Base-by-base conservation (phyloP, 2,113 vertebrate genomes). In the Hippocampus guttulatus region DNA sequence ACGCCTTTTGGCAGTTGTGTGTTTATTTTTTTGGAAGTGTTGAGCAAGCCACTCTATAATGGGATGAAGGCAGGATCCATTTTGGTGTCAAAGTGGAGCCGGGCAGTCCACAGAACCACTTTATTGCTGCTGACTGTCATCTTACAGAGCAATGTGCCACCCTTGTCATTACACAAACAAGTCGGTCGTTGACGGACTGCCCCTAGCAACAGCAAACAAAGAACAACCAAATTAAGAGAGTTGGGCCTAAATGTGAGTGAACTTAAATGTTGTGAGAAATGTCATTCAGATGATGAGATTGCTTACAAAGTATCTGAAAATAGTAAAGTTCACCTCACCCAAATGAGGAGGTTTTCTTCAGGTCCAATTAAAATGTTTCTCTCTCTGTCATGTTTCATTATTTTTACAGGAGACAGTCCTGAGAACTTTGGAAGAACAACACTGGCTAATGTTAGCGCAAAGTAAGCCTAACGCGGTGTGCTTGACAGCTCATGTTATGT, bases 371-470 rank as follows among this genome's bases (percentile, higher is more conserved):
- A 73, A 82, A 75, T 16, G 55, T 78, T 72, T 80, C 60, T 65
- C 60, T 65, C 11, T 78, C 47, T 83, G 83, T 85, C 85, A 60
- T 65, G 45, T 87, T 68, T 81, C 65, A 88, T 91, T 85, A 84
- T 85, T 72, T 81, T 88, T 81, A 88, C 84, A 99, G 97, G 94
- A 74, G 89, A 91, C 88, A 94, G 90, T 79, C 95, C 91, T 0
- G 93, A 95, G 77, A 95, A 97, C 88, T 99, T 99, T 2, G 95
- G 95, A 61, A 93, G 96, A 86, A 97, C 95, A 63, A 99, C 97
- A 55, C 94, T 99, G 8, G 95, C 93, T 75, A 99, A 98, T 88
- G 91, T 99, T 79, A 93, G 93, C 8, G 92, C 93, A 64, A 91
- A 95, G 97, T 98, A 93, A 69, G 97, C 94, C 67, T 60, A 75